Evolutionary conservation across 1,140 invertebrate genomes (phyloP), one percentile per base, ranked within the genome.

Genomic region (Reticulitermes speratus): DNA sequence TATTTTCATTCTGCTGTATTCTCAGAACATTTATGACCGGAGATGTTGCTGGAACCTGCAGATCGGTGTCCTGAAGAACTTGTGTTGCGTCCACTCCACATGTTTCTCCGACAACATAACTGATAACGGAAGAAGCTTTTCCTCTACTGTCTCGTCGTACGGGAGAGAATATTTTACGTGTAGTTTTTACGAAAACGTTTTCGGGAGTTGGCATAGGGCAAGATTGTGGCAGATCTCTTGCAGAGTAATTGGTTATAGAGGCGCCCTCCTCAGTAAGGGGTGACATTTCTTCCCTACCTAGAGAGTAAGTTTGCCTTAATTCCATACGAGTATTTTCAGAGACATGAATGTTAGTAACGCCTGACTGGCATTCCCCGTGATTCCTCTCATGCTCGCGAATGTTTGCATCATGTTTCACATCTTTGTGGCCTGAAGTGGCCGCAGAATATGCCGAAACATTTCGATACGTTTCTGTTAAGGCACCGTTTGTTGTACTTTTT

Each of bases 141-240:
- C 86, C 86, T 69, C 52, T 84, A 82, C 86, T 86, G 82, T 86
- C 83, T 32, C 45, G 82, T 32, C 86, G 82, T 21, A 96, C 92
- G 0, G 95, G 94, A 0, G 95, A 95, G 87, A 96, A 96, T 86
- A 96, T 93, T 91, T 95, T 96, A 48, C 95, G 92, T 84, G 95
- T 96, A 0, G 95, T 96, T 89, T 95, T 95, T 0, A 96, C 94
- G 86, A 96, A 95, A 14, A 96, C 92, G 89, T 91, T 91, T 32
- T 89, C 89, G 85, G 91, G 87, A 87, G 90, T 89, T 88, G 44
- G 8, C 38, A 14, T 32, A 9, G 82, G 21, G 23, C 8, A 44
- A 44, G 82, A 30, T n/a, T 75, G 25, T n/a, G 65, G 0, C 25
- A 30, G 7, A 30, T 75, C 30, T 16, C n/a, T 25, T 14, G 65